Percentiles rank a stretch among this genome's conserved stretches.
Evolutionary conservation across 2,888 invertebrate genomes (phyloP).

Genomic region (Itoplectis maculator): DNA sequence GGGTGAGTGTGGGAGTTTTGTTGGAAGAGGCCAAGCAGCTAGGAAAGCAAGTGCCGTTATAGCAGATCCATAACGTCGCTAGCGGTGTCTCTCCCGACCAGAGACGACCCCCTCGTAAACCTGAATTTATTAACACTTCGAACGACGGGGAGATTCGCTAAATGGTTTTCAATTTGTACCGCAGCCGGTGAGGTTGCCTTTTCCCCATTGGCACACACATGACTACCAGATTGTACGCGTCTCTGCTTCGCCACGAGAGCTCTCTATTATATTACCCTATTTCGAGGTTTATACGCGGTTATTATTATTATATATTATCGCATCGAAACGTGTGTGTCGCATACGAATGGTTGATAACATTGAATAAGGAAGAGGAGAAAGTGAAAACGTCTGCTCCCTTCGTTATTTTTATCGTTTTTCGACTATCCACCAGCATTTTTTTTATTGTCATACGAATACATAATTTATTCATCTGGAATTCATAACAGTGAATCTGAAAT

Average conservation of each 20-base stretch:
- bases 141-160: slow-evolving; percentile 82
- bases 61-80: slow-evolving; percentile 66
- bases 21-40: slow-evolving; percentile 25
- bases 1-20: slow-evolving; percentile 43
- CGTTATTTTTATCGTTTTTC: slow-evolving; percentile 29
- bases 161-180: slow-evolving; percentile 85
- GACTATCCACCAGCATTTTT: neutral
- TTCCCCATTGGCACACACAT: slow-evolving; percentile 72
- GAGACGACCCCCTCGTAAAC: slow-evolving; percentile 78
- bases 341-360: slow-evolving; percentile 47
- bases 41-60: slow-evolving; percentile 58
- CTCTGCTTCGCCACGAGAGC: slow-evolving; percentile 64
- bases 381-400: slow-evolving; percentile 24
- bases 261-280: slow-evolving; percentile 52
- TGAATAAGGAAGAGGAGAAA: slow-evolving; percentile 13
- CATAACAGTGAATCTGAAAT: neutral
- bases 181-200: slow-evolving; percentile 72
- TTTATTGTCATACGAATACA: neutral
- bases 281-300: slow-evolving; percentile 70
- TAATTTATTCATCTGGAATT: slow-evolving; percentile 26
- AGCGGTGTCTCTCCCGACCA: slow-evolving; percentile 50
- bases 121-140: slow-evolving; percentile 84
- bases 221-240: slow-evolving; percentile 67
- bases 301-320: slow-evolving; percentile 47
- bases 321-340: slow-evolving; percentile 42